A percentile compares a stretch with the other conserved stretches of the same genome.
Evolutionary conservation across 2,797 vertebrate species (phyloP).

Genomic region (Podargus strigoides): DNA sequence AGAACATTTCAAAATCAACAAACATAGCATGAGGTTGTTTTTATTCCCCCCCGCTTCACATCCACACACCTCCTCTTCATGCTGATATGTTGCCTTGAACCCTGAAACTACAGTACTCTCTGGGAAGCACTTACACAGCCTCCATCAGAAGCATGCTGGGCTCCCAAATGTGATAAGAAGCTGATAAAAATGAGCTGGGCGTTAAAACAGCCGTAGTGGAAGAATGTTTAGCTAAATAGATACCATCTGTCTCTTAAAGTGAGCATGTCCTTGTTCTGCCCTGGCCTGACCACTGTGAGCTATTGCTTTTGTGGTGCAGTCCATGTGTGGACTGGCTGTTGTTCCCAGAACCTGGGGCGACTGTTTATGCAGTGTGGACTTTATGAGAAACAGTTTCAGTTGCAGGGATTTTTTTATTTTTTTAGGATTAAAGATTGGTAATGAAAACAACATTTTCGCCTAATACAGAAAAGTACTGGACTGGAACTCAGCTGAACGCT

Average conservation of each 20-base stretch:
- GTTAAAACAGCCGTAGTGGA: conserved; percentile 49
- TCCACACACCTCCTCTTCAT: conserved; percentile 44
- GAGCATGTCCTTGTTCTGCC: conserved; percentile 17
- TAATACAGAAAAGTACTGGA: conserved; percentile 68
- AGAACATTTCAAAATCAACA: conserved; percentile 59
- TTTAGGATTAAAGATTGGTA: conserved; percentile 49
- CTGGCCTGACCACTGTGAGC: conserved; percentile 25
- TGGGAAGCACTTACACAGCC: conserved; percentile 39
- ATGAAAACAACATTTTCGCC: conserved; percentile 66
- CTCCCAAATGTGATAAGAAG: conserved; percentile 64
- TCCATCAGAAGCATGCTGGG: conserved; percentile 54
- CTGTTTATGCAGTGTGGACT: conserved; percentile 57
- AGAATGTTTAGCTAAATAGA: conserved; percentile 66
- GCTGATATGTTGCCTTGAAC: conserved; percentile 50
- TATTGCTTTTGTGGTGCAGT: conserved; percentile 7
- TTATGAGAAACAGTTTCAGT: conserved; percentile 65
- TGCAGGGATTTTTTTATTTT: not conserved
- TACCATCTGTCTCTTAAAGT: conserved; percentile 61
- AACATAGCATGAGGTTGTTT: conserved; percentile 45
- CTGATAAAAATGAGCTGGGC: conserved; percentile 58
- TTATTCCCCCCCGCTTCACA: not conserved
- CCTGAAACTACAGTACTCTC: conserved; percentile 37
- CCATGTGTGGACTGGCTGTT: not conserved
- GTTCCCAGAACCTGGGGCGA: conserved; percentile 68
- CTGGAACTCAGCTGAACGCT: conserved; percentile 41